These are phyloP conservation scores for Aporrectodea caliginosa DNA, from an alignment of 1,140 invertebrate species.

Conservation along the genomic window DNA sequence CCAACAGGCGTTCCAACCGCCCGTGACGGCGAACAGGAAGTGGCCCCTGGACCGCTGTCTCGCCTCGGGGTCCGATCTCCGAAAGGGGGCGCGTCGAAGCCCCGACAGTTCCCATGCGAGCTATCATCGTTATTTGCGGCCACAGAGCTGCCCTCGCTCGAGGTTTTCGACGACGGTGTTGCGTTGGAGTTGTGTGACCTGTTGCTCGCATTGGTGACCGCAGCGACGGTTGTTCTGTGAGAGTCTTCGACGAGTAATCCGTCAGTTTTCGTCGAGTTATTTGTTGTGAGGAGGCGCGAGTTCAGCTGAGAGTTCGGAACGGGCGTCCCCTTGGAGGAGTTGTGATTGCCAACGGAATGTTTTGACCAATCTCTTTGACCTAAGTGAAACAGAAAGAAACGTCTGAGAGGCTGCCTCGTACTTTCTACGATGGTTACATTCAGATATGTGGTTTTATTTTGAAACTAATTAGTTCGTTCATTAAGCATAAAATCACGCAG, in stretches of 20 bases:
- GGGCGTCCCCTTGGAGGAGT: background rate
- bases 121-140: background rate
- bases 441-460: too few species aligned
- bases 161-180: background rate
- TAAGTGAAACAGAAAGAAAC: too few species aligned
- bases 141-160: background rate
- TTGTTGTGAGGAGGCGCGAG: background rate
- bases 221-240: background rate
- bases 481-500: too few species aligned
- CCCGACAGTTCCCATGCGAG: too few species aligned
- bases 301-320: background rate
- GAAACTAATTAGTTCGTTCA: too few species aligned
- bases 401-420: too few species aligned
- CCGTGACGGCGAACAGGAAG: background rate
- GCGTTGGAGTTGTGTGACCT: background rate
- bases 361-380: constrained; percentile 2
- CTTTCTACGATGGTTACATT: too few species aligned
- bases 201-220: background rate
- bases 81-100: too few species aligned
- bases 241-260: background rate
- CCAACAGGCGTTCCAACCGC: background rate
- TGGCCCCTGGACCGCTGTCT: too few species aligned
- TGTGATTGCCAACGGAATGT: background rate
- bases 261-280: background rate
- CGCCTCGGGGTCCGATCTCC: too few species aligned